Percentiles rank a stretch among this genome's conserved stretches.
These are phyloP conservation scores for Pelvicachromis taeniatus DNA, from an alignment of 2,113 vertebrate species.

Conservation along the genomic window DNA sequence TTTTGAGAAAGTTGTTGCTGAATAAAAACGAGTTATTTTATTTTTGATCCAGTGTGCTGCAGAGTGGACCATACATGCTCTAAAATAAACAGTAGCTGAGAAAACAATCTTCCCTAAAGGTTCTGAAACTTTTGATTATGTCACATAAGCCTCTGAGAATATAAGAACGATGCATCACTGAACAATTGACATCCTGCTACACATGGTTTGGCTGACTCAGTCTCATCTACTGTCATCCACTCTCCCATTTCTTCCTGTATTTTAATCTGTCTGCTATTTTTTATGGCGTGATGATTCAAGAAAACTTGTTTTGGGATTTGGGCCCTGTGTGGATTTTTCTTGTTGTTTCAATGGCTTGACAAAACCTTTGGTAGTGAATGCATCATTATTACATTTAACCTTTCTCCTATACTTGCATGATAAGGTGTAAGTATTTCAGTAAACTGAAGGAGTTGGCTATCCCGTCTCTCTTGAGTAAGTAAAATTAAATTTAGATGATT, in stretches of 20 bases:
- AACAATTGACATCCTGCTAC: not conserved
- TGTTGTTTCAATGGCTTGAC: not conserved
- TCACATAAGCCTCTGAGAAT: not conserved
- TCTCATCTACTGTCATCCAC: not conserved
- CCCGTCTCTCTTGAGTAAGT: not conserved
- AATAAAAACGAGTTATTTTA: not conserved
- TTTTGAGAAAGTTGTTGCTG: not conserved
- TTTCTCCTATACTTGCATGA: not conserved
- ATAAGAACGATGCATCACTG: not conserved
- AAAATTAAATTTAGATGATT: not conserved
- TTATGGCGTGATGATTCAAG: not conserved
- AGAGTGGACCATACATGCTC: not conserved
- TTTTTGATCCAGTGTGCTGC: not conserved
- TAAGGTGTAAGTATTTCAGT: not conserved
- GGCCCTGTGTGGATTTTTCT: not conserved
- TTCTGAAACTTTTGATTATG: not conserved
- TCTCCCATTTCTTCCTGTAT: not conserved
- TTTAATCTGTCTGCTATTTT: not conserved
- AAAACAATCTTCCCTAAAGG: not conserved
- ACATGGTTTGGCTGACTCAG: not conserved
- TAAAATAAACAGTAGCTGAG: not conserved
- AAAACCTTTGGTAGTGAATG: not conserved
- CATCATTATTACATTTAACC: not conserved
- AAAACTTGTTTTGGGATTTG: not conserved
- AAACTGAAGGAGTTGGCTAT: not conserved